Conservation (phyloP, 2,113 vertebrate species). For the Donacobius atricapilla region DNA sequence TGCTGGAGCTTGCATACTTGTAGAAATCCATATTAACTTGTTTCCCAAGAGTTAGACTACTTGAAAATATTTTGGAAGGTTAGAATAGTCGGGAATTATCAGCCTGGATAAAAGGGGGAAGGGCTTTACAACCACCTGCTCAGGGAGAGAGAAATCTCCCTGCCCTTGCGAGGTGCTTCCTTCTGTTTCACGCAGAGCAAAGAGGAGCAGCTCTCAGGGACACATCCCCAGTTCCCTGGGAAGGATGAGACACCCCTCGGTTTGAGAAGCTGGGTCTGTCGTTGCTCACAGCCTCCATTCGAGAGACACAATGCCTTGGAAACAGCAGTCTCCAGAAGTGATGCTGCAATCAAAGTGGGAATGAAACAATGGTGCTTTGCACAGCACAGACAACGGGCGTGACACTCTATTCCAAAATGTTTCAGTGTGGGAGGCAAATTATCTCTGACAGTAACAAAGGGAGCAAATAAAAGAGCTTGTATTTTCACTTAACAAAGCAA, state of each 20-base stretch:
- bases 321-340: neutral
- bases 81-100: neutral
- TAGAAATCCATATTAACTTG: neutral
- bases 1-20: neutral
- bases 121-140: neutral
- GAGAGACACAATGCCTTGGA: neutral
- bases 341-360: neutral
- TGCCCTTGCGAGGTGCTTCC: neutral
- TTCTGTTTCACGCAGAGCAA: neutral
- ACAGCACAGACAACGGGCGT: neutral
- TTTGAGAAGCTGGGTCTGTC: neutral
- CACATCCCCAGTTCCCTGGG: neutral
- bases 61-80: neutral
- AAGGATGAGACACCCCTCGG: neutral
- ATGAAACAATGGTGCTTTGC: neutral
- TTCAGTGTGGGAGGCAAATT: conserved; percentile 25
- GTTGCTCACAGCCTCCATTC: neutral
- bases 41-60: neutral
- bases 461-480: conserved; percentile 14
- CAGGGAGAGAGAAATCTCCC: neutral
- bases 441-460: conserved; percentile 8
- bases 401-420: neutral
- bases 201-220: neutral
- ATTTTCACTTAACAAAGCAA: neutral
- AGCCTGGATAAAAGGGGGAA: neutral